These are phyloP conservation scores for Chionoecetes opilio DNA, from an alignment of 1,140 invertebrate genomes.

Conservation along the genomic window DNA sequence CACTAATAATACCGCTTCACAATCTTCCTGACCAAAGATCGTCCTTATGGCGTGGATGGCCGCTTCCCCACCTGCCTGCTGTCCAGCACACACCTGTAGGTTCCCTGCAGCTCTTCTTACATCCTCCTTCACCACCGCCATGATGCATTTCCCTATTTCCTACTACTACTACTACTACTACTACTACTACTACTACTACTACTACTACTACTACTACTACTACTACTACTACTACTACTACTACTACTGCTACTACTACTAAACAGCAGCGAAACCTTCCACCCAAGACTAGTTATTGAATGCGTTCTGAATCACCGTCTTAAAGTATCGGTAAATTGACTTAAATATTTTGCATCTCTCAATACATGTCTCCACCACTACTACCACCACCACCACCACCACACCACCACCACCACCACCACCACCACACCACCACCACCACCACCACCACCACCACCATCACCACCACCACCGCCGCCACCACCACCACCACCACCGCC, in stretches of 20 bases:
- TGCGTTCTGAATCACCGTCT: neutral
- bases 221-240: neutral
- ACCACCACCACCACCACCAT: neutral
- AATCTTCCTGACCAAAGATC: too few relatives aligned
- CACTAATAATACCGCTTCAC: too few relatives aligned
- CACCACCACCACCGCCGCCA: neutral
- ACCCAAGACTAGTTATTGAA: neutral
- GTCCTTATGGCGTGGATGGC: too few relatives aligned
- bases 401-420: neutral
- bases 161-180: neutral
- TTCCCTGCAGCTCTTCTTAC: too few relatives aligned
- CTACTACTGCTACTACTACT: neutral
- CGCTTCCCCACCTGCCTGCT: too few relatives aligned
- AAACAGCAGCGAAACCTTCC: neutral
- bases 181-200: neutral
- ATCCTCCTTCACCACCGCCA: too few relatives aligned
- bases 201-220: neutral
- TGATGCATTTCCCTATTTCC: too few relatives aligned
- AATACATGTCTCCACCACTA: neutral
- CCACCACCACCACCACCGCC: neutral
- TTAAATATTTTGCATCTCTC: conserved; percentile 10
- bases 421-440: neutral
- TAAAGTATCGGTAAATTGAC: neutral
- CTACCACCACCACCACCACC: neutral
- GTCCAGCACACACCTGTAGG: too few relatives aligned